Conservation (phyloP, 53 echinoderm and acorn worm genomes). For the Crossaster papposus region DNA sequence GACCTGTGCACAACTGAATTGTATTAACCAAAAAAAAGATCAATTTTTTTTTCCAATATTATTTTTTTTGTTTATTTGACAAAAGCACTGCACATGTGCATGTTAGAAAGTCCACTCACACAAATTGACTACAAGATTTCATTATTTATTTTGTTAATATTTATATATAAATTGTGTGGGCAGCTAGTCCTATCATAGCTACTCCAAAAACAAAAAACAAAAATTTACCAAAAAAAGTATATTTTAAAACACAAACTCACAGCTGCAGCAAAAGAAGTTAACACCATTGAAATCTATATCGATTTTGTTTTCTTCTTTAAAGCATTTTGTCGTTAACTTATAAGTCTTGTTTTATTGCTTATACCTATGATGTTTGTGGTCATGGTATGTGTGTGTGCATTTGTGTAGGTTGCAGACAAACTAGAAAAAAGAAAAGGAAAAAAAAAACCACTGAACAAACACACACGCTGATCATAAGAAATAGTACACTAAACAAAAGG, state of each 20-base stretch:
- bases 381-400: background rate
- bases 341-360: constrained; percentile 53
- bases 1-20: constrained; percentile 56
- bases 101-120: constrained; percentile 53
- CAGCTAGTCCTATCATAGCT: constrained; percentile 45
- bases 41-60: constrained; percentile 24
- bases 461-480: background rate
- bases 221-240: constrained; percentile 14
- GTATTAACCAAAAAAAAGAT: constrained; percentile 35
- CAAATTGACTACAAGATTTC: constrained; percentile 52
- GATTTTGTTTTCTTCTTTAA: constrained; percentile 20
- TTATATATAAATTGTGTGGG: constrained; percentile 53
- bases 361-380: constrained; percentile 7
- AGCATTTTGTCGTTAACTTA: constrained; percentile 29
- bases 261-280: constrained; percentile 31
- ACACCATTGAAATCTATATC: constrained; percentile 1
- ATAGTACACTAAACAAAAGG: background rate
- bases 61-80: constrained; percentile 32
- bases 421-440: background rate
- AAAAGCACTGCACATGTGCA: constrained; percentile 66
- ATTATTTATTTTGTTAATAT: constrained; percentile 46
- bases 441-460: background rate
- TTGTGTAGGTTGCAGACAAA: background rate
- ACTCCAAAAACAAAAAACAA: constrained; percentile 24
- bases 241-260: constrained; percentile 17